Conservation (phyloP, 2,113 vertebrate genomes). For the Gymnorhina tibicen region DNA sequence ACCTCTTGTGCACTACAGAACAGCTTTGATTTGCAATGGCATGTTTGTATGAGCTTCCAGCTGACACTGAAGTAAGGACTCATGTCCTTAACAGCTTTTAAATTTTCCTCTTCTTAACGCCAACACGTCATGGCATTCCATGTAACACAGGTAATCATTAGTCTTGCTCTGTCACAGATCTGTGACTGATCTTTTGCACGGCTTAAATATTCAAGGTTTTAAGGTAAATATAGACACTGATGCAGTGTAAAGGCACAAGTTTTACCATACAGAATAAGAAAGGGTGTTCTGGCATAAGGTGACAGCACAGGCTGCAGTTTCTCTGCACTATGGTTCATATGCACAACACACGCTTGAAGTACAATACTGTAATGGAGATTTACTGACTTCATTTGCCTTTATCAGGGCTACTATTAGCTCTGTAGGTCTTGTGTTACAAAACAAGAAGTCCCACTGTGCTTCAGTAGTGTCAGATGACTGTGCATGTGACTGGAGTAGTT, state of each 20-base stretch:
- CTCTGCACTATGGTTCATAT: neutral
- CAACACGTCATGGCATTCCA: neutral
- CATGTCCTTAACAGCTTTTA: neutral
- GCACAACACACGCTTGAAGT: neutral
- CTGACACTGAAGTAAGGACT: neutral
- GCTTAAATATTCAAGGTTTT: neutral
- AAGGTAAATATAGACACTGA: neutral
- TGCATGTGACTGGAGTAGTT: neutral
- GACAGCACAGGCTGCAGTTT: neutral
- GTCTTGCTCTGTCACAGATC: neutral
- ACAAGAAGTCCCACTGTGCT: neutral
- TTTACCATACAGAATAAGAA: neutral
- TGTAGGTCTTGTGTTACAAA: neutral
- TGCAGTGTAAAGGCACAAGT: neutral
- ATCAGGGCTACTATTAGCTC: neutral
- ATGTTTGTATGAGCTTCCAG: neutral
- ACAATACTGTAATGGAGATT: neutral
- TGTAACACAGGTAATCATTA: neutral
- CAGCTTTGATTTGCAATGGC: neutral
- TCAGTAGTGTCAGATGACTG: neutral
- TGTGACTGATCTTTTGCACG: neutral
- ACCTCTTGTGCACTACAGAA: neutral
- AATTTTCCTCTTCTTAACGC: neutral
- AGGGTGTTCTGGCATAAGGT: neutral
- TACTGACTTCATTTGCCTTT: neutral